These are phyloP conservation scores for Lordiphosa andalusiaca DNA, from an alignment of 2,888 invertebrate genomes.

Conservation along the genomic window DNA sequence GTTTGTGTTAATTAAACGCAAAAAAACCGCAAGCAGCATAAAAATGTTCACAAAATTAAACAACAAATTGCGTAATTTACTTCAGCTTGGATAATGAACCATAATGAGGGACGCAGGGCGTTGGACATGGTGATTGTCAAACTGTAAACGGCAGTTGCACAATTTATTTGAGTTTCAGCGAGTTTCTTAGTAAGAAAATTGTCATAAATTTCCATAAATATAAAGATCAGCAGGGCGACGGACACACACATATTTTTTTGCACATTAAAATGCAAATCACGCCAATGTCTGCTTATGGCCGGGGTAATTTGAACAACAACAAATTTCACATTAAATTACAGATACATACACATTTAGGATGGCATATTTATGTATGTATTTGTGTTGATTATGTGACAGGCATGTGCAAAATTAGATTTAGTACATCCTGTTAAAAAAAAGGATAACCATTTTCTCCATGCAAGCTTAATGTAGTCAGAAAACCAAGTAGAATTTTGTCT, in stretches of 20 bases:
- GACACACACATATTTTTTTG: slow-evolving; percentile 19
- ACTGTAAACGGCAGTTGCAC: too few species aligned
- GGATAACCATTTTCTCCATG: not conserved
- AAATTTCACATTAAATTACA: slow-evolving; percentile 55
- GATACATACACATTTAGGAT: slow-evolving; percentile 39
- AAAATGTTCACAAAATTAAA: slow-evolving; percentile 60
- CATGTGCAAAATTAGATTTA: not conserved
- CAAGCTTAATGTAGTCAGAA: too few species aligned
- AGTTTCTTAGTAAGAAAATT: not conserved
- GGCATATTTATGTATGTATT: slow-evolving; percentile 5
- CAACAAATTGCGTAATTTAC: slow-evolving; percentile 68
- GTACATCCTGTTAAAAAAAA: not conserved
- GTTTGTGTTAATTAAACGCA: slow-evolving; percentile 62
- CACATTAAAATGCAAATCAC: slow-evolving; percentile 71
- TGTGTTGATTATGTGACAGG: not conserved
- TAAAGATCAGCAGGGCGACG: not conserved
- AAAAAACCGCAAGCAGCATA: slow-evolving; percentile 39
- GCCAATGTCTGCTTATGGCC: slow-evolving; percentile 50
- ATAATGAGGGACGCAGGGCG: slow-evolving; percentile 25
- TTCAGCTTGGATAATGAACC: slow-evolving; percentile 46
- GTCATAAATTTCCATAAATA: slow-evolving; percentile 1
- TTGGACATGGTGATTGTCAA: too few species aligned
- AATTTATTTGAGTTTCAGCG: too few species aligned
- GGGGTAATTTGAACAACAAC: slow-evolving; percentile 47
- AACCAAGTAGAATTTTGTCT: too few species aligned